Evolutionary conservation across 1,140 invertebrate species (phyloP).

Genomic region (Nephila pilipes): DNA sequence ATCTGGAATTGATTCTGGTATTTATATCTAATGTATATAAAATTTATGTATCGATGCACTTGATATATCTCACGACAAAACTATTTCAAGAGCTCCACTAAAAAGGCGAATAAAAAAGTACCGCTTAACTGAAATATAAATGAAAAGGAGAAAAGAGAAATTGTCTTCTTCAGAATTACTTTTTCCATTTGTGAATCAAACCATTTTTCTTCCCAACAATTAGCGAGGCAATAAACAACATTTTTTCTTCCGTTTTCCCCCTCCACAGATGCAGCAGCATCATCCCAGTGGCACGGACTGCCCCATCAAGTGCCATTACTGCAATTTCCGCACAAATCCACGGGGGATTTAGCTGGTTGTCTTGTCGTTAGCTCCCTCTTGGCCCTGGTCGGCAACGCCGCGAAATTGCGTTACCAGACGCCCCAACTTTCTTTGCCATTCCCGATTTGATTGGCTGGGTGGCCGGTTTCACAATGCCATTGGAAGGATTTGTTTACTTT

Average conservation of each 20-base stretch:
- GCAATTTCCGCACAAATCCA: constrained; percentile 69
- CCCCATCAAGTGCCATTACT: constrained; percentile 68
- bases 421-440: constrained; percentile 17
- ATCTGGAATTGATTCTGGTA: too few relatives aligned
- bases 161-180: background rate
- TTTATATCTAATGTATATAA: too few relatives aligned
- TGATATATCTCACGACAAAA: too few relatives aligned
- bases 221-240: constrained; percentile 1
- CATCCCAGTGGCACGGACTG: background rate
- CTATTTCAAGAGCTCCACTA: too few relatives aligned
- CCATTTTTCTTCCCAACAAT: background rate
- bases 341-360: constrained; percentile 34
- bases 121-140: too few relatives aligned
- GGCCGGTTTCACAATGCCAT: background rate
- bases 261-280: background rate
- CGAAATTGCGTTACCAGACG: constrained; percentile 42
- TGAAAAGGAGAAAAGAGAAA: background rate
- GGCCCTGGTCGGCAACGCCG: background rate
- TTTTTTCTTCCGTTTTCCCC: background rate
- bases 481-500: background rate
- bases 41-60: too few relatives aligned
- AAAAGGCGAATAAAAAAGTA: too few relatives aligned
- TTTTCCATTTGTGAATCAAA: background rate
- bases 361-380: constrained; percentile 26
- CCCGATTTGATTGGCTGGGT: background rate